Conservation (phyloP, 2,113 vertebrate species). For the Aepyceros melampus region DNA sequence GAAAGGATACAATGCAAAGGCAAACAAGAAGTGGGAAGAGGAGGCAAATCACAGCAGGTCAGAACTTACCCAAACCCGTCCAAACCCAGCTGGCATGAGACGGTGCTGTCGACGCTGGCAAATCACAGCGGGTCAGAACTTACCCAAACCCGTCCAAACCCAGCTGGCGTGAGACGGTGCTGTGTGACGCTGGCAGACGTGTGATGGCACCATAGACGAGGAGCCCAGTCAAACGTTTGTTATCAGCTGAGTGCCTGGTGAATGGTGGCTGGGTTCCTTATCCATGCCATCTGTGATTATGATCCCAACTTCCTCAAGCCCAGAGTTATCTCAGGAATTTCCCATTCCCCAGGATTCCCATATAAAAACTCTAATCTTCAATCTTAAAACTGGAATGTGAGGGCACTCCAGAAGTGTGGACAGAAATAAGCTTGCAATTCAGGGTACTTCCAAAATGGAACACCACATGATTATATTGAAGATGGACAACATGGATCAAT, state of each 20-base stretch:
- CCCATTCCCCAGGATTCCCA: not conserved
- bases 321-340: not conserved
- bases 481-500: not conserved
- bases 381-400: not conserved
- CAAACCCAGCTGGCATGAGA: rapidly evolving
- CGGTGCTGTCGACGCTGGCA: not conserved
- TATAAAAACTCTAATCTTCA: not conserved
- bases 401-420: not conserved
- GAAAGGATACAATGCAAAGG: not conserved
- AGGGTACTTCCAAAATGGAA: not conserved
- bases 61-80: not conserved
- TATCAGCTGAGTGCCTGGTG: not conserved
- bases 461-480: not conserved
- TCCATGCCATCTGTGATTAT: not conserved
- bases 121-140: not conserved
- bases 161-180: rapidly evolving
- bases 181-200: rapidly evolving
- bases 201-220: rapidly evolving
- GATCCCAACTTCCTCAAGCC: not conserved
- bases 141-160: not conserved
- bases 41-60: not conserved
- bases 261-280: not conserved
- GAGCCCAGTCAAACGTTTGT: not conserved
- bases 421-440: not conserved
- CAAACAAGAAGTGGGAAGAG: not conserved